These are phyloP conservation scores for Cephalopholis sonnerati DNA, from an alignment of 2,113 vertebrate genomes.

Conservation along the genomic window DNA sequence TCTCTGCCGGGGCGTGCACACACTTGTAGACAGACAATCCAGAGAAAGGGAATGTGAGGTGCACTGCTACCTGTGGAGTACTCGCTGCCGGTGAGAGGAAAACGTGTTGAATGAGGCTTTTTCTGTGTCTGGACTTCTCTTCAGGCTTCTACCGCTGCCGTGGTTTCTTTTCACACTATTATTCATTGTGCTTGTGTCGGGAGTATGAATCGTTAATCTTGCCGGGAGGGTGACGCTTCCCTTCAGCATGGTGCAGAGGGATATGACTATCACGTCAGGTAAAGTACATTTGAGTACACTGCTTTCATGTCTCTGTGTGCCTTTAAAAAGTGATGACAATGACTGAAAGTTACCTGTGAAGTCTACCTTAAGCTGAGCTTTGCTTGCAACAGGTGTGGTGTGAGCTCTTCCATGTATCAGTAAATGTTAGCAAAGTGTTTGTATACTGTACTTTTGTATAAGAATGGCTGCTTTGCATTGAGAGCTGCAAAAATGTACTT, in stretches of 20 bases:
- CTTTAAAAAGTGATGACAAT: not conserved
- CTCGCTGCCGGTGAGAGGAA: constrained; percentile 47
- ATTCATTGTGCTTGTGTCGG: constrained; percentile 12
- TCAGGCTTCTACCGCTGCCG: constrained; percentile 17
- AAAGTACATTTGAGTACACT: constrained; percentile 37
- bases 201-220: constrained; percentile 68
- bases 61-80: constrained; percentile 63
- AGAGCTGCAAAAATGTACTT: not conserved
- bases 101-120: constrained; percentile 29
- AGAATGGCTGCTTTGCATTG: not conserved
- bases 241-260: constrained; percentile 72
- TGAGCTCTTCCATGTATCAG: not conserved
- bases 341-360: not conserved
- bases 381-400: constrained; percentile 12
- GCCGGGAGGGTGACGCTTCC: constrained; percentile 41
- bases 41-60: constrained; percentile 60
- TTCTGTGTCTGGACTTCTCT: constrained; percentile 28
- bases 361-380: constrained; percentile 4
- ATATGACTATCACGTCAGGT: constrained; percentile 83
- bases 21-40: constrained; percentile 72
- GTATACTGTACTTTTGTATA: not conserved
- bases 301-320: not conserved
- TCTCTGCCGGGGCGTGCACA: constrained; percentile 65
- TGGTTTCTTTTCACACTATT: not conserved
- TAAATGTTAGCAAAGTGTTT: constrained; percentile 5